phyloP scores from a whole-genome alignment of 1,140 invertebrate species.

The Brachionus sp. region DNA sequence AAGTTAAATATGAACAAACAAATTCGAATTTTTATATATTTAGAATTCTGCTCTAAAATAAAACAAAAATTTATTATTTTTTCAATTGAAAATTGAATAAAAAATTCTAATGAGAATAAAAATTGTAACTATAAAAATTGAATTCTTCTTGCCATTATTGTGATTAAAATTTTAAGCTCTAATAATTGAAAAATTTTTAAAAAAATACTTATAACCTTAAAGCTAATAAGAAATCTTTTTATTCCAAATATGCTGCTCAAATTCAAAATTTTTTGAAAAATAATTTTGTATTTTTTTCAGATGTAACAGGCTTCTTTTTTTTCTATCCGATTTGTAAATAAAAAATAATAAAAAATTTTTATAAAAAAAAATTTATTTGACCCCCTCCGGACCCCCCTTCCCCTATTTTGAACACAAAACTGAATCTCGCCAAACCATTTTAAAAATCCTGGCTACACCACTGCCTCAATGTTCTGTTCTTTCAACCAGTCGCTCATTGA shows the following conservation, averaged over 20 bases:
- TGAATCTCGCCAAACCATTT: no score
- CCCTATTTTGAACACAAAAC: no score
- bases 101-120: not conserved
- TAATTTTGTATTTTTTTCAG: not conserved
- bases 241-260: not conserved
- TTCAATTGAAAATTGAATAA: not conserved
- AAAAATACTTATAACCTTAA: not conserved
- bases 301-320: not conserved
- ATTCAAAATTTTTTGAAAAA: not conserved
- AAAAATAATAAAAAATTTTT: no score
- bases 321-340: no score
- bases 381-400: no score
- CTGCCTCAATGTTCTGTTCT: no score
- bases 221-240: not conserved
- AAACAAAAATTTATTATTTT: not conserved
- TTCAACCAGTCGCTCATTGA: no score
- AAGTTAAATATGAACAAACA: not conserved
- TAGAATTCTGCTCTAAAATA: not conserved
- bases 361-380: no score
- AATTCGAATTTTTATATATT: not conserved
- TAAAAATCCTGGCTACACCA: no score
- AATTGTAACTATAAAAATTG: not conserved
- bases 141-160: not conserved
- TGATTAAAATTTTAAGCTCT: not conserved
- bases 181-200: not conserved